Conservation (phyloP, 2,888 invertebrate species). For the Neelides folsomi region DNA sequence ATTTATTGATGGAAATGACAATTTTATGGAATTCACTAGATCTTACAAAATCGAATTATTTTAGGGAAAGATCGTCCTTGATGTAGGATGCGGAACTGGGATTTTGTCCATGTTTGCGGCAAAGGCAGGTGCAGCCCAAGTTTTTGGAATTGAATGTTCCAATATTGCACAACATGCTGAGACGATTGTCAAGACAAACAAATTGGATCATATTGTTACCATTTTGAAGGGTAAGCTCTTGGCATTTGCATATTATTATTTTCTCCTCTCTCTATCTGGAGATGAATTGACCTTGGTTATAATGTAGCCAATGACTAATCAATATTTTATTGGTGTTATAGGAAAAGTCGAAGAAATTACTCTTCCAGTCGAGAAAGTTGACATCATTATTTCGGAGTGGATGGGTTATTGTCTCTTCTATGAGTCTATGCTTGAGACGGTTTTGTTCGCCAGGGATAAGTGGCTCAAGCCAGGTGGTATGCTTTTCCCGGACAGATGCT, state of each 20-base stretch:
- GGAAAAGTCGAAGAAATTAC: conserved; percentile 78
- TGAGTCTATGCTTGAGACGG: conserved; percentile 98
- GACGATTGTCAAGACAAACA: conserved; percentile 80
- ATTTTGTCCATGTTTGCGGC: conserved; percentile 99
- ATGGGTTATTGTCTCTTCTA: conserved; percentile 87
- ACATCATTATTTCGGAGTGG: conserved; percentile 76
- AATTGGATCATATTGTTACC: conserved; percentile 62
- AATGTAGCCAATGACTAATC: too few relatives aligned
- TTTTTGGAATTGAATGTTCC: conserved; percentile 95
- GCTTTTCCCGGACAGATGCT: conserved; percentile 84
- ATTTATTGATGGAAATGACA: too few relatives aligned
- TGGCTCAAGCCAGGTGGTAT: conserved; percentile 87
- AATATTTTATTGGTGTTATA: conserved; percentile 1
- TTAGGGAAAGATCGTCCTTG: conserved; percentile 66
- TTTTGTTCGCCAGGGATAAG: conserved; percentile 93
- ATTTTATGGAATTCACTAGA: too few relatives aligned
- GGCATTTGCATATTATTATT: neutral
- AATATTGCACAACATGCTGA: conserved; percentile 95
- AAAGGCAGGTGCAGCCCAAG: conserved; percentile 88
- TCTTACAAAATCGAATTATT: conserved; percentile 16
- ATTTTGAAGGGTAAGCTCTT: conserved; percentile 65
- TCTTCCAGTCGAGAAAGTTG: conserved; percentile 78
- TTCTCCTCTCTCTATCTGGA: too few relatives aligned
- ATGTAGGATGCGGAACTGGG: conserved; percentile 98
- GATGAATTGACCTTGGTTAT: too few relatives aligned